Evolutionary conservation across 1,140 invertebrate species (phyloP), one percentile per base, ranked within the genome.

Genomic region (Chymomyza costata): DNA sequence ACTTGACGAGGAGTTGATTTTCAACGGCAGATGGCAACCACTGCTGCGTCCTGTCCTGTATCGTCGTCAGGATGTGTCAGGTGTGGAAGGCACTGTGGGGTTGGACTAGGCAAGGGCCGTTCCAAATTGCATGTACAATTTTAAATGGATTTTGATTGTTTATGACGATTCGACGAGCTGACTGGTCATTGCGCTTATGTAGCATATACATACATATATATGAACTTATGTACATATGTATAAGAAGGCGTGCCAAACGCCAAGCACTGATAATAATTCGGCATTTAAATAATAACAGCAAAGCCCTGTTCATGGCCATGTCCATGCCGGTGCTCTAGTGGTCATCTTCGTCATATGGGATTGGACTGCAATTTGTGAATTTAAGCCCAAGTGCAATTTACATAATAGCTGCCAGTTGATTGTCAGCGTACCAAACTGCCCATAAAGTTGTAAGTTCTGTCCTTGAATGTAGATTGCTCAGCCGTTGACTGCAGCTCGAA

Each of bases 61-160:
- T n/a, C n/a, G n/a, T n/a, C n/a, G n/a, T n/a, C n/a, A n/a, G n/a
- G 5, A 10, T 28, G 25, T 28, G 25, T n/a, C n/a, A n/a, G 25
- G 25, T 28, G 25, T 28, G 25, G 25, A n/a, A n/a, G n/a, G n/a
- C n/a, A n/a, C n/a, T n/a, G n/a, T n/a, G n/a, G n/a, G 41, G 43
- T 54, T 15, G 7, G 13, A n/a, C 31, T 13, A 14, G 14, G 8
- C 38, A 8, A 5, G 21, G 21, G 21, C 21, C 21, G 3, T 25
- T 25, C 68, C 64, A 68, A 80, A 80, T 80, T 81, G 68, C 68
- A 81, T 81, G 64, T 81, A 80, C 74, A 60, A 73, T 81, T 81
- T 80, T 73, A 80, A 80, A 80, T 80, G 73, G 73, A 80, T 80
- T 80, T 80, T 80, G 73, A 80, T 80, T 80, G 73, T 81, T 80